Conservation (phyloP, 2,888 invertebrate species). For the Polydrusus cervinus region DNA sequence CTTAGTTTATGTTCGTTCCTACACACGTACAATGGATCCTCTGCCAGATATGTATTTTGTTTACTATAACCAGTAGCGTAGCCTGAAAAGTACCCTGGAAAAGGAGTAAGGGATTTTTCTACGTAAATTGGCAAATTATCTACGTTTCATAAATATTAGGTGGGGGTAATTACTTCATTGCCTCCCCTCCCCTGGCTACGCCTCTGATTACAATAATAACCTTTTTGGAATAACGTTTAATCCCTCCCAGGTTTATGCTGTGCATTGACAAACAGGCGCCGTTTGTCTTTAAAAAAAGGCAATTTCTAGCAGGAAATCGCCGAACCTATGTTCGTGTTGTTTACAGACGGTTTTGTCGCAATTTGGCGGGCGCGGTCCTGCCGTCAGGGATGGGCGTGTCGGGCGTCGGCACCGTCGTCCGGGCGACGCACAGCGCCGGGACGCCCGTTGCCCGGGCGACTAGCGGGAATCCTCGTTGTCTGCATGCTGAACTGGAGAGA, state of each 20-base stretch:
- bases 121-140: too few species aligned
- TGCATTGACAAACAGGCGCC: background rate
- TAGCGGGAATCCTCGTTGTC: constrained; percentile 69
- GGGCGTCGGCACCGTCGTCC: constrained; percentile 61
- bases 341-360: constrained; percentile 24
- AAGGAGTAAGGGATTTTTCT: too few species aligned
- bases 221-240: too few species aligned
- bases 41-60: too few species aligned
- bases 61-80: too few species aligned
- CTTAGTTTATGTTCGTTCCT: too few species aligned
- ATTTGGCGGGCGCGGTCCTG: constrained; percentile 35
- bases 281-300: background rate
- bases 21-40: too few species aligned
- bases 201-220: too few species aligned
- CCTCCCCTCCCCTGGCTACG: too few species aligned
- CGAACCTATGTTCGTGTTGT: constrained; percentile 29
- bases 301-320: constrained; percentile 36
- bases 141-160: too few species aligned
- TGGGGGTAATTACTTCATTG: too few species aligned
- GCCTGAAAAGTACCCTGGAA: too few species aligned
- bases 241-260: background rate
- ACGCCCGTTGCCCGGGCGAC: constrained; percentile 64
- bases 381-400: constrained; percentile 61
- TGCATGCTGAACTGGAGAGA: constrained; percentile 59
- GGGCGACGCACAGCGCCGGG: constrained; percentile 47